These are phyloP conservation scores for Triplophysa dalaica DNA, from an alignment of 2,113 vertebrate species.

Conservation along the genomic window DNA sequence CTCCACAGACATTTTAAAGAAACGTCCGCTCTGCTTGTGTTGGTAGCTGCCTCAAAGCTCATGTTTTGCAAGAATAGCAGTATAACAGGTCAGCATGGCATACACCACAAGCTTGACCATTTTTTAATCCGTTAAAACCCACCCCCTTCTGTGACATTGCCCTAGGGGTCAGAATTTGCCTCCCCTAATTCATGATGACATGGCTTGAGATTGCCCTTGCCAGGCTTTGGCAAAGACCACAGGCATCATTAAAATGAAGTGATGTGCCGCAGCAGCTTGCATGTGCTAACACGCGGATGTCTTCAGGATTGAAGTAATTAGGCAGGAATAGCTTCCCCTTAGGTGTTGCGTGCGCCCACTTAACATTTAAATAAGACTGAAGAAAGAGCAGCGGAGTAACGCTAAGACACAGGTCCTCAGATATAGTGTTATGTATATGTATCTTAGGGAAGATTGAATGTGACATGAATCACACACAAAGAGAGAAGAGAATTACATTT, in stretches of 20 bases:
- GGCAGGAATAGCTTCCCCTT: constrained; percentile 61
- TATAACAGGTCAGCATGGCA: constrained; percentile 42
- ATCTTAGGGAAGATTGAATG: not conserved
- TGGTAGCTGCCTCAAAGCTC: not conserved
- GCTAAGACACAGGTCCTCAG: not conserved
- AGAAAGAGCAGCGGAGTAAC: constrained; percentile 62
- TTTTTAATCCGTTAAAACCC: constrained; percentile 63
- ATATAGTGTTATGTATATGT: not conserved
- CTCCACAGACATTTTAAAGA: too few relatives aligned
- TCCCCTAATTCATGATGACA: constrained; percentile 75
- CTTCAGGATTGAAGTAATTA: constrained; percentile 72
- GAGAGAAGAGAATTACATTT: not conserved
- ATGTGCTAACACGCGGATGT: constrained; percentile 69
- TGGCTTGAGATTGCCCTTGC: constrained; percentile 61
- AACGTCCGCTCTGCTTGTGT: constrained; percentile 56
- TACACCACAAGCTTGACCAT: constrained; percentile 71
- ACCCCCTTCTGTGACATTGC: constrained; percentile 49
- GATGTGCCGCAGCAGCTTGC: constrained; percentile 36
- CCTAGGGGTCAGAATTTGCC: constrained; percentile 66
- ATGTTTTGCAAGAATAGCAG: too few relatives aligned
- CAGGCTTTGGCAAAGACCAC: constrained; percentile 58
- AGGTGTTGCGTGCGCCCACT: constrained; percentile 64
- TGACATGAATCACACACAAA: not conserved
- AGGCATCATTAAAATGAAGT: constrained; percentile 62
- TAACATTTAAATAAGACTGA: constrained; percentile 51